Percentiles rank a stretch among this genome's conserved stretches.
Conservation (phyloP, 2,113 vertebrate genomes). For the Brienomyrus longianalis region DNA sequence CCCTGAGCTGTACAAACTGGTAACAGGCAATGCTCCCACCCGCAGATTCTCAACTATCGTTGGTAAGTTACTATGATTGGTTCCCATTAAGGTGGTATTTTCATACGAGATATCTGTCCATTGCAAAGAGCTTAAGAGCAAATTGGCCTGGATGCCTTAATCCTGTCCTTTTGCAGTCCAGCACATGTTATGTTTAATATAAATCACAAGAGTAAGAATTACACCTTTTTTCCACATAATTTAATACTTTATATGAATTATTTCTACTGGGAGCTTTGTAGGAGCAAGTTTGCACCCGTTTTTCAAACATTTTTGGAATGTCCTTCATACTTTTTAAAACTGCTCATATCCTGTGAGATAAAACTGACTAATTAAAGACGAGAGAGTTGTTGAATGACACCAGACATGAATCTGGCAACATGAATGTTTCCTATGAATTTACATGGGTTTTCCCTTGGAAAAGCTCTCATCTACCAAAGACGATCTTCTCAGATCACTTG, state of each 20-base stretch:
- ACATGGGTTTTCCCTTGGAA: neutral
- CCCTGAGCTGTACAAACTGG: slow-evolving; percentile 88
- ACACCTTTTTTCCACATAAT: neutral
- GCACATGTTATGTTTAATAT: neutral
- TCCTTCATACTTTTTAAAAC: neutral
- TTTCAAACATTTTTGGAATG: neutral
- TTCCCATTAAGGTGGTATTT: neutral
- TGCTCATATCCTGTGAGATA: neutral
- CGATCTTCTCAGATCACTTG: neutral
- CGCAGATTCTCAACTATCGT: slow-evolving; percentile 92
- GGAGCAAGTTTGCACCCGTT: neutral
- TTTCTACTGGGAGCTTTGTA: neutral
- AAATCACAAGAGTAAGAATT: neutral
- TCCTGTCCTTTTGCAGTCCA: neutral
- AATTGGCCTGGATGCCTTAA: neutral
- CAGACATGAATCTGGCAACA: neutral
- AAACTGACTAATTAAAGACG: neutral
- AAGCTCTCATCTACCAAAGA: neutral
- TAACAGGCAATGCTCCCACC: slow-evolving; percentile 91
- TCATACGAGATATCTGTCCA: neutral
- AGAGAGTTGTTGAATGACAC: neutral
- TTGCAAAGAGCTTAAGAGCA: neutral
- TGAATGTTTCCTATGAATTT: neutral
- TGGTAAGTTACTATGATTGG: slow-evolving; percentile 62
- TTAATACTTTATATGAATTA: neutral